Evolutionary conservation across 2,888 invertebrate genomes (phyloP).

Genomic region (Lissocephala sabroskyi): DNA sequence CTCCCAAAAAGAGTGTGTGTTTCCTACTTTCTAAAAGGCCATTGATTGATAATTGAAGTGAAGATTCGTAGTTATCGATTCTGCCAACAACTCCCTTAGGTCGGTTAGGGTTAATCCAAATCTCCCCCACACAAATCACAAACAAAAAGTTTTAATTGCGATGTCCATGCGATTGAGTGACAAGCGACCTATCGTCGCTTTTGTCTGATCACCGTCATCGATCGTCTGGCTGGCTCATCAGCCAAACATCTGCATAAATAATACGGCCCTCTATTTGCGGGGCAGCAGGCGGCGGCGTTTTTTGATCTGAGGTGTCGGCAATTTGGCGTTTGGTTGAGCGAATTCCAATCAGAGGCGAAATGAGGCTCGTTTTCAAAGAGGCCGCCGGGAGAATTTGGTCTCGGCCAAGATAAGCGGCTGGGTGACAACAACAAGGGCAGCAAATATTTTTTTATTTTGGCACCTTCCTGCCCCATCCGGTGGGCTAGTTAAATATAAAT

Average conservation of each 20-base stretch:
- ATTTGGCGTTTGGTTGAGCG: constrained; percentile 33
- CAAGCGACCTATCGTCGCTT: no score
- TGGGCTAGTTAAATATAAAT: constrained; percentile 27
- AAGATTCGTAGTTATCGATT: no score
- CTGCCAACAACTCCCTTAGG: no score
- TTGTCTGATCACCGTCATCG: no score
- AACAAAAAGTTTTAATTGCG: no score
- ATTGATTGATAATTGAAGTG: no score
- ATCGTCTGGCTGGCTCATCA: constrained; percentile 1
- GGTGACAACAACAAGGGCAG: constrained; percentile 49
- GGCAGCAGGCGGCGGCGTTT: constrained; percentile 50
- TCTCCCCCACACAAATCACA: no score
- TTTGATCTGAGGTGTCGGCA: constrained; percentile 53
- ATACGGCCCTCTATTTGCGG: constrained; percentile 40
- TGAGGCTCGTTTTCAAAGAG: constrained; percentile 12
- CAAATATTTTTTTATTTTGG: not conserved
- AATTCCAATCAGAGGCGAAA: constrained; percentile 60
- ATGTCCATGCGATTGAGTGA: no score
- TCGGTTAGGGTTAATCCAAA: no score
- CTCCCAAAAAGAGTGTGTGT: no score
- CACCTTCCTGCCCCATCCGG: no score
- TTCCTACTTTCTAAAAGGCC: no score
- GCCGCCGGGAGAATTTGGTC: constrained; percentile 34
- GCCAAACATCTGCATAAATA: constrained; percentile 52
- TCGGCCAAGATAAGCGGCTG: constrained; percentile 35